Percentiles rank a stretch among this genome's conserved stretches.
These are phyloP conservation scores for Champsocephalus gunnari DNA, from an alignment of 2,797 vertebrate species.

Conservation along the genomic window DNA sequence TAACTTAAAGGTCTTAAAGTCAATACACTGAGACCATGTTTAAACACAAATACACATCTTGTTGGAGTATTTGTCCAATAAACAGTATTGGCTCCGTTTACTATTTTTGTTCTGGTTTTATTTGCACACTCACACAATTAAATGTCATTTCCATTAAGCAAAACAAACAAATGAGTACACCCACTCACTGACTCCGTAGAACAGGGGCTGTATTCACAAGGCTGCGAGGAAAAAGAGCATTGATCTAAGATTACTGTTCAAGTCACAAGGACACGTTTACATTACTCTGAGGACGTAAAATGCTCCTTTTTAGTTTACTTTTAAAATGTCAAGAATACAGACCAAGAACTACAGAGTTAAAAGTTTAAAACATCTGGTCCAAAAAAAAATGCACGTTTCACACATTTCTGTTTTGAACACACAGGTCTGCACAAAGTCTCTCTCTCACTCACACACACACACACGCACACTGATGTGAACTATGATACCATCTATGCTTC, in stretches of 20 bases:
- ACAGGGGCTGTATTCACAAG: slow-evolving; percentile 62
- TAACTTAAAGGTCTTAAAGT: no score
- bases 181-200: slow-evolving; percentile 52
- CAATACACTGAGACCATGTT: neutral
- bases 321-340: slow-evolving; percentile 57
- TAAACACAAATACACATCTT: neutral
- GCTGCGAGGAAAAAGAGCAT: slow-evolving; percentile 58
- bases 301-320: slow-evolving; percentile 12
- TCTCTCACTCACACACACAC: slow-evolving; percentile 13
- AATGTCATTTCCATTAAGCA: slow-evolving; percentile 44
- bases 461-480: slow-evolving; percentile 30
- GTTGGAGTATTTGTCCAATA: slow-evolving; percentile 11
- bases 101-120: slow-evolving; percentile 49
- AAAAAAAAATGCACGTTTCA: slow-evolving; percentile 46
- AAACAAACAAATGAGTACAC: slow-evolving; percentile 44
- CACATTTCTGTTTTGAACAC: slow-evolving; percentile 40
- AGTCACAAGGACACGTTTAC: slow-evolving; percentile 40
- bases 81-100: neutral
- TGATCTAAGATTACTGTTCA: slow-evolving; percentile 49
- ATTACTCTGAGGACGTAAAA: slow-evolving; percentile 30
- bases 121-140: slow-evolving; percentile 55
- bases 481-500: slow-evolving; percentile 46
- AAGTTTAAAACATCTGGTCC: slow-evolving; percentile 23
- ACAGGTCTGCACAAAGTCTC: neutral
- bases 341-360: slow-evolving; percentile 49